phyloP scores from a whole-genome alignment of 2,797 vertebrate genomes.

The Nannoperca obscura region DNA sequence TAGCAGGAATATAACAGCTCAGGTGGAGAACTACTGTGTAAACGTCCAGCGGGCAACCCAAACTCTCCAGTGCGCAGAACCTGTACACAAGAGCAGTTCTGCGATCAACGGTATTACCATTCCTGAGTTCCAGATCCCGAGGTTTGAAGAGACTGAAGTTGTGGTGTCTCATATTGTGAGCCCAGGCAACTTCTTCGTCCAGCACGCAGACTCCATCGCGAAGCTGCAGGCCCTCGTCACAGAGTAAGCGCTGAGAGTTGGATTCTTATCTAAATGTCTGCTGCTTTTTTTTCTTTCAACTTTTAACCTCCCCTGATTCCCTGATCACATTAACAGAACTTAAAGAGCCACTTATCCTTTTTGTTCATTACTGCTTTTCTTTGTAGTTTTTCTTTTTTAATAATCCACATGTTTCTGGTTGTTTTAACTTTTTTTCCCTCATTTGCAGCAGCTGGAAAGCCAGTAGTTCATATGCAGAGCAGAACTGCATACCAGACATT shows the following conservation, averaged over 20 bases:
- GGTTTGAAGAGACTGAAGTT: conserved; percentile 82
- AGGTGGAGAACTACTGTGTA: conserved; percentile 8
- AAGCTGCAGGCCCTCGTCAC: conserved; percentile 71
- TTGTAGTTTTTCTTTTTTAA: conserved; percentile 54
- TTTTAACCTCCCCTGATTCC: conserved; percentile 45
- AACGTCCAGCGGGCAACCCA: conserved; percentile 10
- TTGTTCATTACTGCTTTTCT: conserved; percentile 57
- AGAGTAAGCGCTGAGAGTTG: conserved; percentile 69
- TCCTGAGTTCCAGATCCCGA: conserved; percentile 76
- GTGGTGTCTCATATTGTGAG: conserved; percentile 78
- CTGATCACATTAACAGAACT: conserved; percentile 60
- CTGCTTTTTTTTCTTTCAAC: conserved; percentile 14
- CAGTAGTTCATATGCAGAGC: conserved; percentile 73
- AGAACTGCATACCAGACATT: conserved; percentile 82
- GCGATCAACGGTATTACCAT: conserved; percentile 40
- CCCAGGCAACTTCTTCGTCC: conserved; percentile 83
- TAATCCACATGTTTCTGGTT: conserved; percentile 65
- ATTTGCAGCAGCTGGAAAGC: conserved; percentile 70
- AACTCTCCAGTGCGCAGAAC: conserved; percentile 8
- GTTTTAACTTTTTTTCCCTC: conserved; percentile 49
- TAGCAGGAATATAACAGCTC: not conserved
- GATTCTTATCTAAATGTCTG: conserved; percentile 37
- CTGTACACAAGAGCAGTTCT: conserved; percentile 1
- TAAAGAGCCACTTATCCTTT: conserved; percentile 45
- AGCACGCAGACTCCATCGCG: conserved; percentile 60